Evolutionary conservation across 2,113 vertebrate species (phyloP).

Genomic region (Paralichthys olivaceus): DNA sequence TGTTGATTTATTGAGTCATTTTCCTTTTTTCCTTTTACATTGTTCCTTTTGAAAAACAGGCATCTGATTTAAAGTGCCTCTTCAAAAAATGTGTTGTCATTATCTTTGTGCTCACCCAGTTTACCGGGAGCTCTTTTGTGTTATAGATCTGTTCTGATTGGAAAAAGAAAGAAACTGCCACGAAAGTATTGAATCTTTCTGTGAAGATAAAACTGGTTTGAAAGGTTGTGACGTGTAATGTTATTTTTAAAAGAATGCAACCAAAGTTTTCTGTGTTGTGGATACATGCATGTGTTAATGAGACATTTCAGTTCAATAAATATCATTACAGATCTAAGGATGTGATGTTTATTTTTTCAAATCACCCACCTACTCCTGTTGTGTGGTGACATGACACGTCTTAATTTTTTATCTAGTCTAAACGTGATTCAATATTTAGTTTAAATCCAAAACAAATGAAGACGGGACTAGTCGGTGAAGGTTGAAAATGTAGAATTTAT

Average conservation of each 20-base stretch:
- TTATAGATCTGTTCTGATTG: conserved; percentile 20
- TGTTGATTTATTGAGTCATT: conserved; percentile 2
- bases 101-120: neutral
- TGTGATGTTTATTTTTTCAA: neutral
- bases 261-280: conserved; percentile 13
- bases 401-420: neutral
- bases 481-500: no score
- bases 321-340: neutral
- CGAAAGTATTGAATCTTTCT: conserved; percentile 29
- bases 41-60: conserved; percentile 10
- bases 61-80: neutral
- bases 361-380: neutral
- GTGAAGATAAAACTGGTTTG: conserved; percentile 8
- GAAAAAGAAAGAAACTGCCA: neutral
- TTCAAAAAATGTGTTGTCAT: neutral
- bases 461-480: no score
- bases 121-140: neutral
- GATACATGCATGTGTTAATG: conserved; percentile 17
- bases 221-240: conserved; percentile 9
- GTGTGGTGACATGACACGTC: neutral
- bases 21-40: neutral
- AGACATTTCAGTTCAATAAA: conserved; percentile 68
- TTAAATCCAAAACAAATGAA: no score
- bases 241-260: neutral
- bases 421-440: neutral